phyloP scores from a whole-genome alignment of 2,888 invertebrate genomes.

The Conops quadrifasciatus region DNA sequence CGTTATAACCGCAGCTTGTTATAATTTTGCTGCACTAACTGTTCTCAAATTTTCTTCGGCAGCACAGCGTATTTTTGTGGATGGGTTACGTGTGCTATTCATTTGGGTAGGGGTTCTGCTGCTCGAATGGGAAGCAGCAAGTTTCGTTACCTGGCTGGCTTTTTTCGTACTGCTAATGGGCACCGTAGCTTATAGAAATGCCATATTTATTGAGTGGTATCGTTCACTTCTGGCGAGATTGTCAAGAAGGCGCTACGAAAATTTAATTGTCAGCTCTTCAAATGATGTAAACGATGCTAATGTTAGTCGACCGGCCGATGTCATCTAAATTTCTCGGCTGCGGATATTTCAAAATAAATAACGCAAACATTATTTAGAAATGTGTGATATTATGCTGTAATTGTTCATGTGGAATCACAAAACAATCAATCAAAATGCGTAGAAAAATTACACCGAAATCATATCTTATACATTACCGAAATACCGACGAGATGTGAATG shows the following conservation, averaged over 20 bases:
- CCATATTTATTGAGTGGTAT: constrained; percentile 64
- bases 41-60: constrained; percentile 94
- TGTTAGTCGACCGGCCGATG: constrained; percentile 57
- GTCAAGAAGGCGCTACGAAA: constrained; percentile 53
- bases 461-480: no score
- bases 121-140: constrained; percentile 81
- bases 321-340: constrained; percentile 47
- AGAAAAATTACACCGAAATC: no score
- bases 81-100: constrained; percentile 87
- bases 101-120: constrained; percentile 86
- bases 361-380: no score
- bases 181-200: constrained; percentile 83
- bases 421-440: no score
- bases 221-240: constrained; percentile 50
- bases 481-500: no score
- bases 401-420: no score
- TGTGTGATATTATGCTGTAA: no score
- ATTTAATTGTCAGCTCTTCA: constrained; percentile 47
- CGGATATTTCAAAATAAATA: background rate
- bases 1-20: constrained; percentile 88
- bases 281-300: constrained; percentile 37
- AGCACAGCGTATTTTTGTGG: constrained; percentile 88
- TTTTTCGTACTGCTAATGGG: constrained; percentile 80
- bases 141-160: constrained; percentile 80
- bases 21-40: constrained; percentile 90